Evolutionary conservation across 2,888 invertebrate genomes (phyloP), one percentile per base, ranked within the genome.

Genomic region (Myopa testacea): DNA sequence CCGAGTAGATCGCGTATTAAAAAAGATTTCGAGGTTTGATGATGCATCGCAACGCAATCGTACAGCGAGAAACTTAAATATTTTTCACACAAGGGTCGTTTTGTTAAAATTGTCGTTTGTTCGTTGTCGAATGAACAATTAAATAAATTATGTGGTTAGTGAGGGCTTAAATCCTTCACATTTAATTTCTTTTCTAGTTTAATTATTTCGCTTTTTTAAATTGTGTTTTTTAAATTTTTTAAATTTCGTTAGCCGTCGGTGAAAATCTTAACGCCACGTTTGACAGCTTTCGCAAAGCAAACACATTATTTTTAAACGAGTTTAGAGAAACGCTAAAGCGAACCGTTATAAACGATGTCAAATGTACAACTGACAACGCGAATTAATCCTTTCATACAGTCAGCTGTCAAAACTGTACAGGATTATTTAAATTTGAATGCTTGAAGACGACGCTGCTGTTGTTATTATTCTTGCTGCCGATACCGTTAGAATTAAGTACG

Each of bases 1-100:
- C 96, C 94, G 75, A 96, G 91, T 68, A 96, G 91, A 88, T 96
- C 96, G 86, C 94, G 93, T 82, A 96, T 96, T 80, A 96, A 90
- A 89, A 96, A 96, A 12, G 96, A 96, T 87, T 95, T 95, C 84
- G 92, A 91, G 82, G 91, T 93, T 83, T 87, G 85, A 90, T 91
- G 93, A 90, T 91, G 93, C 89, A 89, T 89, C 80, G 76, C 38
- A 37, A 14, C 34, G 14, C 14, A 38, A 65, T 19, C 12, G 50
- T 16, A 55, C 1, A 55, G 55, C 10, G n/a, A 55, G 26, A 26
- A 1, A 55, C 10, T 55, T n/a, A 16, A 55, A 4, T 55, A 55
- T n/a, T 55, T 55, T 55, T 16, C 10, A 16, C 16, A 55, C 55
- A 55, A 55, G 5, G 14, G 16, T 50, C 50, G 50, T 6, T 12